phyloP scores from a whole-genome alignment of 2,888 invertebrate species.

The Catocala nupta region DNA sequence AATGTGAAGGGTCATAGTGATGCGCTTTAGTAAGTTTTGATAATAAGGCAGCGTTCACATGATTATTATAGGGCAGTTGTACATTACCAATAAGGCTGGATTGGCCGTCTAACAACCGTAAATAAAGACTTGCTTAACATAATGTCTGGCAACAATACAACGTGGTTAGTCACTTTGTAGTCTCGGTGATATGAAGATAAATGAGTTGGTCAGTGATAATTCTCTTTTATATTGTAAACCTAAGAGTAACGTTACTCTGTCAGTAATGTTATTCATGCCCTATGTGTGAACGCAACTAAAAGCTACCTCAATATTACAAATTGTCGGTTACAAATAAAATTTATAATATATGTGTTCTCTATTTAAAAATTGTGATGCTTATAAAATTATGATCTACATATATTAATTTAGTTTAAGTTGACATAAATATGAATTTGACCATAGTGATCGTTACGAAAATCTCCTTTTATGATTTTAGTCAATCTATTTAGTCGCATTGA shows the following conservation, averaged over 20 bases:
- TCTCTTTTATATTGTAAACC: too few relatives aligned
- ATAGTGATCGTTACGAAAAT: too few relatives aligned
- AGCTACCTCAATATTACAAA: slow-evolving; percentile 38
- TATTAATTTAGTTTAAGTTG: too few relatives aligned
- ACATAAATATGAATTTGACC: too few relatives aligned
- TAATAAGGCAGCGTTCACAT: background rate
- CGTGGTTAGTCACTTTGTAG: too few relatives aligned
- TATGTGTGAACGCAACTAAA: background rate
- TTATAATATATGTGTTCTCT: background rate
- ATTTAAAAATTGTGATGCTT: background rate
- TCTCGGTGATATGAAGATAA: too few relatives aligned
- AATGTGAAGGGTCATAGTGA: slow-evolving; percentile 64
- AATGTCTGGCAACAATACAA: too few relatives aligned
- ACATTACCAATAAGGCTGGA: background rate
- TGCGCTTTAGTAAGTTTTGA: slow-evolving; percentile 10
- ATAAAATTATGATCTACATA: background rate
- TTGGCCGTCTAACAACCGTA: too few relatives aligned
- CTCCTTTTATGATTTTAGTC: too few relatives aligned
- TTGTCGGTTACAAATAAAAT: background rate
- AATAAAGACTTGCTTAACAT: too few relatives aligned
- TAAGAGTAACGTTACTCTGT: background rate
- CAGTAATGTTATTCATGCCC: background rate
- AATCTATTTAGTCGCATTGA: too few relatives aligned
- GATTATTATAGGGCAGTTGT: background rate
- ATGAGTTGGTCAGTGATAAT: too few relatives aligned